A percentile compares a stretch with the other conserved stretches of the same genome.
Evolutionary conservation across 2,888 invertebrate species (phyloP).

Genomic region (Anarsia innoxiella): DNA sequence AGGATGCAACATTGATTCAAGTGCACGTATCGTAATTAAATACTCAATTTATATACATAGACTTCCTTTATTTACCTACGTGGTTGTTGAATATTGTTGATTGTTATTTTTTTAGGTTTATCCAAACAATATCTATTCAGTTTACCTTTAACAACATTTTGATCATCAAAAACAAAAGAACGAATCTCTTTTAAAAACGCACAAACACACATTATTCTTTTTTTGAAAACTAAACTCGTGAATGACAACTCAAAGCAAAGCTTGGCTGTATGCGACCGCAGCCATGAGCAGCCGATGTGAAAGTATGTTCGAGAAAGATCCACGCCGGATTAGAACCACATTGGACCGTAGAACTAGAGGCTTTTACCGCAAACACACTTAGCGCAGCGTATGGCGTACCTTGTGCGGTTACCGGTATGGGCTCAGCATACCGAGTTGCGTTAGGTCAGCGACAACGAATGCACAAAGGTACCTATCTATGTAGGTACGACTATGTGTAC

Average conservation of each 20-base stretch:
- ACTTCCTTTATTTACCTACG: no score
- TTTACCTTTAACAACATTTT: no score
- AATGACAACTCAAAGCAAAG: no score
- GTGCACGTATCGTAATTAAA: no score
- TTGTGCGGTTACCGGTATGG: background rate
- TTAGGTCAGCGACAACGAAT: conserved; percentile 5
- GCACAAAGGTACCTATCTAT: conserved; percentile 2
- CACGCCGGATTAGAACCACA: conserved; percentile 15
- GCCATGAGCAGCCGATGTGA: conserved; percentile 7
- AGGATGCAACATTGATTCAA: no score
- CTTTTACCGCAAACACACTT: conserved; percentile 13
- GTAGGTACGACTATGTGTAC: no score
- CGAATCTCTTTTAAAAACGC: background rate
- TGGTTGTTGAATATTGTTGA: no score
- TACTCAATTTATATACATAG: no score
- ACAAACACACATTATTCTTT: background rate
- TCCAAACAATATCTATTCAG: no score
- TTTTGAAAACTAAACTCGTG: no score
- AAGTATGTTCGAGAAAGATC: conserved; percentile 19
- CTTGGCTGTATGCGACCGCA: no score
- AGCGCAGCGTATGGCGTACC: background rate
- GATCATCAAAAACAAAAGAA: background rate
- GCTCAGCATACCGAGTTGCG: conserved; percentile 1
- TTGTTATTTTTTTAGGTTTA: no score
- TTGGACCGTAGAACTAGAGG: conserved; percentile 13